Percentiles rank a stretch among this genome's conserved stretches.
These are phyloP conservation scores for Plebejus melissa DNA, from an alignment of 2,888 invertebrate species.

Conservation along the genomic window DNA sequence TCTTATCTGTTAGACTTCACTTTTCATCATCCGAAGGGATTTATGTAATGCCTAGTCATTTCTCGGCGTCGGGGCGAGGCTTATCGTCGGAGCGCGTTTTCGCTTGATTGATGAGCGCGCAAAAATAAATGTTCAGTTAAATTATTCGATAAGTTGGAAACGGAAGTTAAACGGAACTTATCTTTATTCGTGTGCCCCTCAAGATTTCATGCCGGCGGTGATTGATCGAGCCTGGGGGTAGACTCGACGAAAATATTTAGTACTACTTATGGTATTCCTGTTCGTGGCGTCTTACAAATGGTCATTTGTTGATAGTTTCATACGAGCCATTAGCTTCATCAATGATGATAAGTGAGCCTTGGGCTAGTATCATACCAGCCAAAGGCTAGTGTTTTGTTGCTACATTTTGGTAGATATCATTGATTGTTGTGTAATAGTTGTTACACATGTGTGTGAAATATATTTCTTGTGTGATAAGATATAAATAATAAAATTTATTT, in stretches of 20 bases:
- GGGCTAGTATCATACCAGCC: not conserved
- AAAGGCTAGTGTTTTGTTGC: not conserved
- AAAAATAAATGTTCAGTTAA: slow-evolving; percentile 81
- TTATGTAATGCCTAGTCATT: slow-evolving; percentile 81
- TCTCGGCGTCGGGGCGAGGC: slow-evolving; percentile 79
- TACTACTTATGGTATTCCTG: slow-evolving; percentile 28
- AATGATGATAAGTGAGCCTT: not conserved
- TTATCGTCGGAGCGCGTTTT: slow-evolving; percentile 72
- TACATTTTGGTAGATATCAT: not conserved
- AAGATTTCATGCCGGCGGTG: slow-evolving; percentile 72
- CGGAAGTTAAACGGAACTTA: slow-evolving; percentile 81
- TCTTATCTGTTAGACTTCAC: slow-evolving; percentile 81
- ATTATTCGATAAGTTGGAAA: slow-evolving; percentile 81
- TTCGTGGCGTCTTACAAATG: slow-evolving; percentile 3
- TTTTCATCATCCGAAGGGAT: slow-evolving; percentile 81
- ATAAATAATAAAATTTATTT: too few relatives aligned
- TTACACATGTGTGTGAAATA: not conserved
- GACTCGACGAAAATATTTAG: slow-evolving; percentile 34
- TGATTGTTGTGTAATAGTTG: not conserved
- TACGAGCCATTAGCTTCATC: not conserved
- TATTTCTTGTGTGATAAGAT: not conserved
- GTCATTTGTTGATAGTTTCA: not conserved
- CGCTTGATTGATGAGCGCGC: slow-evolving; percentile 80
- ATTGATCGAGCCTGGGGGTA: slow-evolving; percentile 61
- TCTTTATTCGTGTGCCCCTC: slow-evolving; percentile 75